Evolutionary conservation across 2,797 vertebrate genomes (phyloP), one percentile per base, ranked within the genome.

Genomic region (Lerista edwardsae): DNA sequence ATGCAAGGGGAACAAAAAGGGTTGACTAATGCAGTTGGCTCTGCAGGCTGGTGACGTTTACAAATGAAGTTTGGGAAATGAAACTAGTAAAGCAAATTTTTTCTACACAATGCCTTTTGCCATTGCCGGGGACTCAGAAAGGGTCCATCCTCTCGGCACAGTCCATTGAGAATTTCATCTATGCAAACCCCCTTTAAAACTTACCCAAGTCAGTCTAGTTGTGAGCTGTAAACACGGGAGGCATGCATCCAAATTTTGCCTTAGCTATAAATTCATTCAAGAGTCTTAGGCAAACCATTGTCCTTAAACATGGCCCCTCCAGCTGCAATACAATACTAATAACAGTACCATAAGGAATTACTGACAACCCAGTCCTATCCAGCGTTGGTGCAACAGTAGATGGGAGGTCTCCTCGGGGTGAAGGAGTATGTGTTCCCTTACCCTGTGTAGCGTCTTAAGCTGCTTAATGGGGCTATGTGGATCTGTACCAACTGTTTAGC

Each of bases 1-100:
- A 51, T 57, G 57, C 25, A 80, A 79, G 87, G 67, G 5, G 1
- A 2, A 6, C 77, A 78, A 85, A 75, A 62, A 73, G 41, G 27
- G 41, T 0, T 0, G 27, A 11, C 34, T 17, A 65, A 80, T 59
- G 81, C 29, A 78, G 84, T 6, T 0, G 0, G 64, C 59, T 29
- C 41, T 65, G 21, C 47, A 55, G 2, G 51, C 51, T 55, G 51
- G 1, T 55, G 15, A 14, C 15, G 14, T 55, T 55, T 55, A 55
- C 51, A 55, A 55, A 55, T 19, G 15, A 55, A 3, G 67, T 39
- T 62, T 86, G 77, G 19, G 78, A 21, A 89, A 67, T 62, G 14
- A 73, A 59, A 0, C 57, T 71, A 27, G 1, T 0, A 4, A 71
- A 74, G 57, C 65, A 65, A 75, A 67, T 88, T 68, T 23, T 59